Conservation (phyloP, 2,797 vertebrate genomes). For the Australoheros facetus region DNA sequence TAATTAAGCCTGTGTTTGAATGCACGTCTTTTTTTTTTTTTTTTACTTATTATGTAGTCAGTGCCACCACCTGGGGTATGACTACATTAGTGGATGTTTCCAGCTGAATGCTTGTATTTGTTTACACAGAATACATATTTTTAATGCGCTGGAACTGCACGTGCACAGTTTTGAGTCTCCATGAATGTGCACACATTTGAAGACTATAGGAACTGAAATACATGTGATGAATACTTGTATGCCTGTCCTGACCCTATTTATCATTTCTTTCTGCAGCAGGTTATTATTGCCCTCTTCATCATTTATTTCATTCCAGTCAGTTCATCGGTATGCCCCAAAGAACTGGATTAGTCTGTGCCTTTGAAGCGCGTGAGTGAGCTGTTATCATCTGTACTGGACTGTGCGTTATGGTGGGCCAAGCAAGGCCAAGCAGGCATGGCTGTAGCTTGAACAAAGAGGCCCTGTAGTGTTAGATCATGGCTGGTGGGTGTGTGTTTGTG, state of each 20-base stretch:
- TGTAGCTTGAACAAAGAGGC: conserved; percentile 71
- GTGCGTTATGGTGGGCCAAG: conserved; percentile 56
- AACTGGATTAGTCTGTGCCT: conserved; percentile 60
- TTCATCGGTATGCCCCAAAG: conserved; percentile 52
- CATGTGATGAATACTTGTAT: conserved; percentile 11
- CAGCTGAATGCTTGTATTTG: neutral
- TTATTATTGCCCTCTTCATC: conserved; percentile 52
- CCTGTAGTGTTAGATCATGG: conserved; percentile 68
- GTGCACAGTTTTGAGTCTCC: neutral
- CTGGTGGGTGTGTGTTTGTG: conserved; percentile 20
- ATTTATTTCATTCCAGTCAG: conserved; percentile 45
- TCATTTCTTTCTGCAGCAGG: conserved; percentile 48
- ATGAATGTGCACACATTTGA: neutral
- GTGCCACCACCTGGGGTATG: neutral
- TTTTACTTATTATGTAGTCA: neutral
- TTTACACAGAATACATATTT: neutral
- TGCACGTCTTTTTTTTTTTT: neutral
- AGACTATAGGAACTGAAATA: neutral
- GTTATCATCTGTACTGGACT: conserved; percentile 58
- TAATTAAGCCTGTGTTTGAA: neutral
- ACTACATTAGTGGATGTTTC: conserved; percentile 10
- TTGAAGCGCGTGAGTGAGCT: conserved; percentile 67
- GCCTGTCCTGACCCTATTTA: conserved; percentile 24
- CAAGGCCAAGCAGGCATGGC: conserved; percentile 53
- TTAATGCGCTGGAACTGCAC: neutral